A percentile compares a stretch with the other conserved stretches of the same genome.
These are phyloP conservation scores for Cynopterus brachyotis DNA, from an alignment of 2,113 vertebrate species.

Conservation along the genomic window DNA sequence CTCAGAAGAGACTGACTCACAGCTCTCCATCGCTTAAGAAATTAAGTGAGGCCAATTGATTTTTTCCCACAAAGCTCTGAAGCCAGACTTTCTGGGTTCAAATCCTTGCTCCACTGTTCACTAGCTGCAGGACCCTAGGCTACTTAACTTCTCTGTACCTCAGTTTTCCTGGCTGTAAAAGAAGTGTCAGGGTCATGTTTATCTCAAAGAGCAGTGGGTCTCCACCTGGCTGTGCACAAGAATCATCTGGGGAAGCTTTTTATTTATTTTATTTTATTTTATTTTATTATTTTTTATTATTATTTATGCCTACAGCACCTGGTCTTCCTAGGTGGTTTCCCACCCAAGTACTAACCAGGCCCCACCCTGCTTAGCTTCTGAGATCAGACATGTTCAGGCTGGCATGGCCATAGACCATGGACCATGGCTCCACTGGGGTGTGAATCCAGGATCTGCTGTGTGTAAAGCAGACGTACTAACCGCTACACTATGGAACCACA, in stretches of 20 bases:
- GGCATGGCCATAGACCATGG: no score
- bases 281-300: no score
- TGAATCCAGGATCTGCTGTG: no score
- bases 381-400: no score
- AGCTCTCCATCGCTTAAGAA: neutral
- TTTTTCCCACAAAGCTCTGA: neutral
- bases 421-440: no score
- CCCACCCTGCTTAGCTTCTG: no score
- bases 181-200: neutral
- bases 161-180: neutral
- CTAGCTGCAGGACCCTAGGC: neutral
- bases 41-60: neutral
- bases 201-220: neutral
- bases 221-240: neutral
- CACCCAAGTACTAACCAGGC: no score
- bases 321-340: no score
- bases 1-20: slow-evolving; percentile 36
- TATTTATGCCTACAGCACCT: no score
- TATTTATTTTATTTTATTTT: neutral
- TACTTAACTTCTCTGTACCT: neutral
- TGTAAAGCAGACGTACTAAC: no score
- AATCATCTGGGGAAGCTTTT: neutral
- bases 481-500: no score
- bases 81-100: neutral
- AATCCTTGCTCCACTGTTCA: neutral